Evolutionary conservation across 1,140 invertebrate genomes (phyloP).

Genomic region (Drosophila pectinifera): DNA sequence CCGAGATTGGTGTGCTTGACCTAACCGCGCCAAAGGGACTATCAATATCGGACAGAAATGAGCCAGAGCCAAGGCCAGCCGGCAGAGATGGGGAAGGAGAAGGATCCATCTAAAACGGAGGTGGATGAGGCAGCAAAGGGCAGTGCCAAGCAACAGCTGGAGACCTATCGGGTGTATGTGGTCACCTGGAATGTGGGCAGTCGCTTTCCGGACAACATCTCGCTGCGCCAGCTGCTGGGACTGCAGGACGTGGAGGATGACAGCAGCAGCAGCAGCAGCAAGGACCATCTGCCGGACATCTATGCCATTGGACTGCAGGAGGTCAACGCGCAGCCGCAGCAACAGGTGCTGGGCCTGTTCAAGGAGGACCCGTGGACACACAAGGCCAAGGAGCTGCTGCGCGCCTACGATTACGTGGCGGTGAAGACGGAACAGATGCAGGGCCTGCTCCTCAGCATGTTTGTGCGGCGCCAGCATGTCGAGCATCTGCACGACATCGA

Average conservation of each 20-base stretch:
- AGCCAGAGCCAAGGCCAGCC: slow-evolving; percentile 31
- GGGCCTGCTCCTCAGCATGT: slow-evolving; percentile 91
- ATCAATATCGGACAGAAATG: slow-evolving; percentile 26
- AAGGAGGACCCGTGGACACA: slow-evolving; percentile 95
- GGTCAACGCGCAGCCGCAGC: slow-evolving; percentile 94
- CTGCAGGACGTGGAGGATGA: slow-evolving; percentile 85
- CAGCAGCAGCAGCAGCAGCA: slow-evolving; percentile 47
- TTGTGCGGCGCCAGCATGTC: slow-evolving; percentile 91
- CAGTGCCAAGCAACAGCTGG: slow-evolving; percentile 57
- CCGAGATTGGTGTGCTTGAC: background rate
- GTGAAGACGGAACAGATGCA: slow-evolving; percentile 91
- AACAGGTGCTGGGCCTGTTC: slow-evolving; percentile 91
- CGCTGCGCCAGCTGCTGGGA: slow-evolving; percentile 89
- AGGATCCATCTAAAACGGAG: slow-evolving; percentile 16
- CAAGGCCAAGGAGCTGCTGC: slow-evolving; percentile 89
- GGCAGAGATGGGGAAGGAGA: no score
- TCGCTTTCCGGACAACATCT: slow-evolving; percentile 88
- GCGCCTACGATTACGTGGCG: slow-evolving; percentile 90
- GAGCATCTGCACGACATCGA: slow-evolving; percentile 93
- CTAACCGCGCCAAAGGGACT: background rate
- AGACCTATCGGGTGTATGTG: slow-evolving; percentile 87
- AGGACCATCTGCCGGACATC: slow-evolving; percentile 90
- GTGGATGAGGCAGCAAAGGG: slow-evolving; percentile 31
- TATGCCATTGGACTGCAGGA: slow-evolving; percentile 95
- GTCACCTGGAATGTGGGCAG: slow-evolving; percentile 95